Evolutionary conservation across 2,113 vertebrate genomes (phyloP).

Genomic region (Sinocyclocheilus anshuiensis): DNA sequence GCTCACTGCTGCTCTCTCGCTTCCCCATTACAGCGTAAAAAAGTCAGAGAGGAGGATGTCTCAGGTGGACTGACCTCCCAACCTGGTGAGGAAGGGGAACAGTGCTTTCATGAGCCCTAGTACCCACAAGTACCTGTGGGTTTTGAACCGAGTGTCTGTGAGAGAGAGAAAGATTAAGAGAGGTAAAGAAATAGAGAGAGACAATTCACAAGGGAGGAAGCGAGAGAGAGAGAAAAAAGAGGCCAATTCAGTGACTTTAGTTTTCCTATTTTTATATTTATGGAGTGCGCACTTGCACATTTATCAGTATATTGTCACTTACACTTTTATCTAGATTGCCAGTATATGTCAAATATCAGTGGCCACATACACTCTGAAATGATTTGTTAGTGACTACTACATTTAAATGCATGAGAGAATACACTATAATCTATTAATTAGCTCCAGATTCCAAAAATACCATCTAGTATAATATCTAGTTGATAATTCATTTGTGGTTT

Average conservation of each 20-base stretch:
- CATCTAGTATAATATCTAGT: background rate
- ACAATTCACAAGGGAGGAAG: background rate
- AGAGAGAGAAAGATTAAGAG: constrained; percentile 52
- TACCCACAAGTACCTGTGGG: constrained; percentile 59
- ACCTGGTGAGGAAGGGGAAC: constrained; percentile 67
- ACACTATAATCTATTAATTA: background rate
- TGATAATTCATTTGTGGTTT: background rate
- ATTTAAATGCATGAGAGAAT: background rate
- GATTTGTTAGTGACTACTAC: background rate
- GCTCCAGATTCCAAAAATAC: background rate
- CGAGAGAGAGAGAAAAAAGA: constrained; percentile 3
- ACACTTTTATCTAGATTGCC: background rate
- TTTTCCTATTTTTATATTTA: constrained; percentile 16
- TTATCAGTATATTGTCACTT: constrained; percentile 12
- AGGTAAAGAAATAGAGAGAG: background rate
- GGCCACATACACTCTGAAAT: background rate
- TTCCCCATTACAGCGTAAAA: constrained; percentile 75
- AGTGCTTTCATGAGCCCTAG: constrained; percentile 57
- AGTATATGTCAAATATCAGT: constrained; percentile 1
- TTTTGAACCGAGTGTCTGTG: constrained; percentile 41
- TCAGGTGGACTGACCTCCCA: constrained; percentile 66
- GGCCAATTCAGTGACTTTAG: background rate
- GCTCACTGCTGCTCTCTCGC: constrained; percentile 56
- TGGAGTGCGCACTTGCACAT: background rate
- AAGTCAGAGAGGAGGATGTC: constrained; percentile 64